Base-by-base conservation (phyloP, 2,888 invertebrate genomes). In the Leptothorax acervorum region DNA sequence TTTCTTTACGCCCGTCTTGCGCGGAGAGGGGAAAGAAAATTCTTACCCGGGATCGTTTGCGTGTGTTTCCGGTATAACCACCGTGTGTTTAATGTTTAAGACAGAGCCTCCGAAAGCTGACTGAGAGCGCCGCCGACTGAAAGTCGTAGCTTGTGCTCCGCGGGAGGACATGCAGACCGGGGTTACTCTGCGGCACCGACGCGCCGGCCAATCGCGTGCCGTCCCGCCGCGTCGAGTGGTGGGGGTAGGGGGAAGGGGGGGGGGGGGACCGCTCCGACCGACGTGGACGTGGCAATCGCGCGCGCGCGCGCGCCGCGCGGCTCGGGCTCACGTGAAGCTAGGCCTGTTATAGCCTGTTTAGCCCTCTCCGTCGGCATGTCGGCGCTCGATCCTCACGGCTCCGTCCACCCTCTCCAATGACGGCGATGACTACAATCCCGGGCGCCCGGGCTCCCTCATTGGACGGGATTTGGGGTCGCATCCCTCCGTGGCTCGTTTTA, bases 51-150 rank as follows among this genome's bases (percentile, higher is more conserved):
- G 23, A 48, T 12, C 6, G 6, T 76, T 66, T 84, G 68, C 84
- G 63, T 83, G 62, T 5, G 65, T 66, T 23, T 45, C 53, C 76
- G 66, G 15, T 66, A 18, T 1, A 35, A 35, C 15, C 28, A 48
- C 76, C 78, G 66, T 45, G 71, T 73, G 35, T 39, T 28, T 68
- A 85, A 89, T 87, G 90, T 90, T 85, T 87, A 88, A 88, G 92
- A 92, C 90, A 90, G 90, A 90, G 89, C 91, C 92, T 92, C 93
- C 93, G 93, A 92, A 92, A 92, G 91, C 92, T 91, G 90, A 93
- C 93, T 93, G 91, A 92, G 86, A 90, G 87, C 89, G 82, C 73
- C 12, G 57, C 9, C 5, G 60, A 62, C 5, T 31, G 45, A 74
- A 45, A 48, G 48, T 45, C 18, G 66, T n/a, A 42, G 65, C 53